Evolutionary conservation across 2,113 vertebrate species (phyloP), one percentile per base, ranked within the genome.

Genomic region (Parus major): DNA sequence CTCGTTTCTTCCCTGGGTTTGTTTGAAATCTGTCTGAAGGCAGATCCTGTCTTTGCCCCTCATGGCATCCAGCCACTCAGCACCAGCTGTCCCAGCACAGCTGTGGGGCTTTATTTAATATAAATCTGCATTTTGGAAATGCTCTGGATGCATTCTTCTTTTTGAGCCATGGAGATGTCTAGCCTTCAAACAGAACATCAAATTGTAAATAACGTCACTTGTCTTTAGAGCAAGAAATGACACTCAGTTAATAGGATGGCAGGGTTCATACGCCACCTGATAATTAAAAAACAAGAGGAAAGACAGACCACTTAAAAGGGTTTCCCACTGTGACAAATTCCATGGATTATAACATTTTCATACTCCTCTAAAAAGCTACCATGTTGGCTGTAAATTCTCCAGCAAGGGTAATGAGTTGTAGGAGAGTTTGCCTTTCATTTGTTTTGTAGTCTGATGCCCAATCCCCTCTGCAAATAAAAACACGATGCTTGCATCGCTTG

Each of bases 211-310:
- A 90, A 66, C 47, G 55, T 90, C 61, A 24, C 46, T 73, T 64
- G 57, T 41, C 63, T 86, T 76, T 95, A n/a, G 29, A 80, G 72
- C 15, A 41, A 60, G 64, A 68, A 87, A 93, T 63, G 92, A 61
- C 85, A 79, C 59, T 66, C 33, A 24, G 55, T 75, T 88, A 96
- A 92, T 65, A 85, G 75, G 63, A 84, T 82, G 79, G 47, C 82
- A 93, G 85, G 93, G 86, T 88, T 95, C 86, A 59, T 73, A 44
- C 0, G 0, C 75, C 44, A 55, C 78, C 47, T 29, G n/a, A 36
- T 77, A 96, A 96, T 93, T 96, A 95, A 95, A 92, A 91, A 88
- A 57, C 86, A 92, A 91, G 87, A 44, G 68, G 47, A 69, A 91
- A 79, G 92, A 42, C 60, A 81, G 41, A 76, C 36, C 69, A 60